These are phyloP conservation scores for Hermodice carunculata DNA, from an alignment of 2,888 invertebrate genomes.

Conservation along the genomic window DNA sequence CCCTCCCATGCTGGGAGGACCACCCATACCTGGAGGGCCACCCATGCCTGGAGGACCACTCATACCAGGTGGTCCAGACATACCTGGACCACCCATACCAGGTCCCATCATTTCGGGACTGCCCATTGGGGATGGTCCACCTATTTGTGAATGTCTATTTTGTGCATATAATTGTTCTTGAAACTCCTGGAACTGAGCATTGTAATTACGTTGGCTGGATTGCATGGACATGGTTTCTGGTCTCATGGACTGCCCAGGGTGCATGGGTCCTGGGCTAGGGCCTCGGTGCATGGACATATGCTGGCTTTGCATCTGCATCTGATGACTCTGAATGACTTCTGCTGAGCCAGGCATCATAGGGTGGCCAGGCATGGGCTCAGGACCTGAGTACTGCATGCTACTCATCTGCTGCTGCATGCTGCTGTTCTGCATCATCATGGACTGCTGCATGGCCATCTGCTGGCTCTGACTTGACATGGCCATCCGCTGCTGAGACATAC, in stretches of 20 bases:
- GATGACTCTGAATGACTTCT: conserved; percentile 39
- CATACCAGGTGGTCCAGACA: too few species aligned
- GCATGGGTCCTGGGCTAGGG: conserved; percentile 20
- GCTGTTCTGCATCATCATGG: conserved; percentile 42
- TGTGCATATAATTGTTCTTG: conserved; percentile 64
- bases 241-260: conserved; percentile 30
- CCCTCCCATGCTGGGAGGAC: too few species aligned
- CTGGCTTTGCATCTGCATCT: conserved; percentile 50
- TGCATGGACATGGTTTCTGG: neutral
- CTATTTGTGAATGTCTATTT: too few species aligned
- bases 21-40: conserved; percentile 3
- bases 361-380: conserved; percentile 19
- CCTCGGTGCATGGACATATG: conserved; percentile 43
- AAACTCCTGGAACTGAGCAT: conserved; percentile 62
- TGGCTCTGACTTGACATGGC: conserved; percentile 18
- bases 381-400: conserved; percentile 24
- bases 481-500: conserved; percentile 10
- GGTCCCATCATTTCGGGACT: conserved; percentile 11
- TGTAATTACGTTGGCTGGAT: conserved; percentile 30
- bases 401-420: conserved; percentile 22
- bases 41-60: neutral
- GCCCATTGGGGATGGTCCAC: conserved; percentile 27
- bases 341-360: conserved; percentile 9
- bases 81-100: neutral
- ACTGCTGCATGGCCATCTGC: conserved; percentile 43